Evolutionary conservation across 2,888 invertebrate genomes (phyloP).

Genomic region (Hemicrepidius hirtus): DNA sequence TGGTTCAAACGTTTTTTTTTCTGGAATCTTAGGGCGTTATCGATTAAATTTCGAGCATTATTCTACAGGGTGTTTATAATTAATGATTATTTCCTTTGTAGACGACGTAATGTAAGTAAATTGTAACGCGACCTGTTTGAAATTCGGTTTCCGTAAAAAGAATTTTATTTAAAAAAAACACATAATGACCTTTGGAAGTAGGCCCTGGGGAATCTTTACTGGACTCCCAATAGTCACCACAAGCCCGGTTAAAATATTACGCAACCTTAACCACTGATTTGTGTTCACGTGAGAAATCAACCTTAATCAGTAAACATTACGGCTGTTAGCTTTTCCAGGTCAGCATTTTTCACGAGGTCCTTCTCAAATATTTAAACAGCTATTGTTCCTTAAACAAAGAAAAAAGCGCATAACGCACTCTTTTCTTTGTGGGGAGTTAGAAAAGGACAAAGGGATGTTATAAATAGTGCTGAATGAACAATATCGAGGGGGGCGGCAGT

Average conservation of each 20-base stretch:
- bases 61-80: no score
- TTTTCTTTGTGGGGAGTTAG: neutral
- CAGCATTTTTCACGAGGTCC: conserved; percentile 51
- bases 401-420: neutral
- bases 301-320: conserved; percentile 47
- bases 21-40: no score
- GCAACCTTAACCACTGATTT: conserved; percentile 40
- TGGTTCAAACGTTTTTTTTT: no score
- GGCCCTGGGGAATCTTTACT: conserved; percentile 18
- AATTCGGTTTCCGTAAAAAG: no score
- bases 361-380: conserved; percentile 54
- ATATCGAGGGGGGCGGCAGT: conserved; percentile 29
- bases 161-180: no score
- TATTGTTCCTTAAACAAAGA: conserved; percentile 48
- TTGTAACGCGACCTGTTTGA: no score
- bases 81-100: no score
- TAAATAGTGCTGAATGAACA: conserved; percentile 38
- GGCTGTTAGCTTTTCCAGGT: conserved; percentile 47
- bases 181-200: conserved; percentile 4
- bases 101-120: no score
- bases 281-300: conserved; percentile 51
- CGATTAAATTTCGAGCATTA: no score
- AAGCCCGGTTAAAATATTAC: conserved; percentile 24
- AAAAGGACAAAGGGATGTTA: conserved; percentile 9
- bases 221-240: neutral